A percentile compares a stretch with the other conserved stretches of the same genome.
These are phyloP conservation scores for Spongia lamella DNA, from an alignment of 37 sponge, comb jelly and placozoan species.

Conservation along the genomic window DNA sequence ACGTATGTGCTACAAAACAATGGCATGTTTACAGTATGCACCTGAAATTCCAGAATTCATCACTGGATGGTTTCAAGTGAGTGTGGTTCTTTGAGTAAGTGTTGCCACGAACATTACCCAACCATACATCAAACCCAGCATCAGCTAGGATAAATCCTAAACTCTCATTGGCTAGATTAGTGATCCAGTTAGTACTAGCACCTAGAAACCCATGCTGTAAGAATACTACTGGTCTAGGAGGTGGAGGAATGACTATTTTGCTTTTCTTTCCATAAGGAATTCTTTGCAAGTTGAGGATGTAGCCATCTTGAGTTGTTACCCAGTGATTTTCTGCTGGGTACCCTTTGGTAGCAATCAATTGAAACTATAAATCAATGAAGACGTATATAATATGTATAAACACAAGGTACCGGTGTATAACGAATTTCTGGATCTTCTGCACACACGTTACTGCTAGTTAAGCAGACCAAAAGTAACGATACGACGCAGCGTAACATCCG, in stretches of 20 bases:
- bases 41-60: slow-evolving; percentile 92
- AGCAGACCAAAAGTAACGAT: too few species aligned
- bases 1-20: too few species aligned
- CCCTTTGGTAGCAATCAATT: slow-evolving; percentile 84
- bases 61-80: slow-evolving; percentile 52
- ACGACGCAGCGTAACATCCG: too few species aligned
- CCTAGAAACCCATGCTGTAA: slow-evolving; percentile 90
- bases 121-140: slow-evolving; percentile 88
- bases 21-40: too few species aligned
- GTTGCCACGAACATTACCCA: slow-evolving; percentile 86
- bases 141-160: slow-evolving; percentile 85
- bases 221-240: slow-evolving; percentile 79
- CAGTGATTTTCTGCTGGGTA: slow-evolving; percentile 85
- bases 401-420: too few species aligned
- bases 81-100: slow-evolving; percentile 76
- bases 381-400: too few species aligned
- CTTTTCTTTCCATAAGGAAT: slow-evolving; percentile 66
- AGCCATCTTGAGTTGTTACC: slow-evolving; percentile 86
- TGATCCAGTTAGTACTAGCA: slow-evolving; percentile 85
- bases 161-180: slow-evolving; percentile 79
- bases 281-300: slow-evolving; percentile 84
- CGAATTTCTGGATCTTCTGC: too few species aligned
- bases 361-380: too few species aligned
- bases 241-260: too few species aligned
- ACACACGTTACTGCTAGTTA: too few species aligned